Evolutionary conservation across 2,113 vertebrate species (phyloP).

Genomic region (Poecile atricapillus): DNA sequence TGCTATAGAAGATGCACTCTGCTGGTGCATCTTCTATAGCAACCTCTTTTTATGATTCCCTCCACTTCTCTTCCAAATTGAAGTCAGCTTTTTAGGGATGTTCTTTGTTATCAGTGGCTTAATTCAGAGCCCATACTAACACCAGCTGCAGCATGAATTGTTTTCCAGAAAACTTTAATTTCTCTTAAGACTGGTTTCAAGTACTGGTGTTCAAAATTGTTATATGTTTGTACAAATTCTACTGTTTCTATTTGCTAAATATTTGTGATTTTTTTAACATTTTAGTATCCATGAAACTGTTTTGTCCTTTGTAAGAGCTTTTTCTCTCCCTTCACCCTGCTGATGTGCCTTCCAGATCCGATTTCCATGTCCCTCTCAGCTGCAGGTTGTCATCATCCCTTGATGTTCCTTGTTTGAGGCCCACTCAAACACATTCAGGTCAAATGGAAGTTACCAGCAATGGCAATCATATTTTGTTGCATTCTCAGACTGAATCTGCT

Average conservation of each 20-base stretch:
- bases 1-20: no score
- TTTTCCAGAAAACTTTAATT: not conserved
- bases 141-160: not conserved
- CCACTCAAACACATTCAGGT: not conserved
- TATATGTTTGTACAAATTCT: not conserved
- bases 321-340: not conserved
- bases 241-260: not conserved
- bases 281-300: not conserved
- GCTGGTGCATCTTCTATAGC: not conserved
- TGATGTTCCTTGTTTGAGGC: not conserved
- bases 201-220: fast-evolving
- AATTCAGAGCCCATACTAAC: not conserved
- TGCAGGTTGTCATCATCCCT: not conserved
- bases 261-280: not conserved
- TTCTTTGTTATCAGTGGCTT: not conserved
- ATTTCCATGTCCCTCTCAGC: not conserved
- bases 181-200: not conserved
- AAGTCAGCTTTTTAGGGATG: not conserved
- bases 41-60: not conserved
- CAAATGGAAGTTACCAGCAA: not conserved
- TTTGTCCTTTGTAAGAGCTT: not conserved
- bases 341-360: not conserved
- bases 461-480: not conserved
- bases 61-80: not conserved
- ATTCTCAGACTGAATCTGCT: not conserved